A percentile compares a stretch with the other conserved stretches of the same genome.
Evolutionary conservation across 2,888 invertebrate genomes (phyloP).

Genomic region (Amorpha juglandis): DNA sequence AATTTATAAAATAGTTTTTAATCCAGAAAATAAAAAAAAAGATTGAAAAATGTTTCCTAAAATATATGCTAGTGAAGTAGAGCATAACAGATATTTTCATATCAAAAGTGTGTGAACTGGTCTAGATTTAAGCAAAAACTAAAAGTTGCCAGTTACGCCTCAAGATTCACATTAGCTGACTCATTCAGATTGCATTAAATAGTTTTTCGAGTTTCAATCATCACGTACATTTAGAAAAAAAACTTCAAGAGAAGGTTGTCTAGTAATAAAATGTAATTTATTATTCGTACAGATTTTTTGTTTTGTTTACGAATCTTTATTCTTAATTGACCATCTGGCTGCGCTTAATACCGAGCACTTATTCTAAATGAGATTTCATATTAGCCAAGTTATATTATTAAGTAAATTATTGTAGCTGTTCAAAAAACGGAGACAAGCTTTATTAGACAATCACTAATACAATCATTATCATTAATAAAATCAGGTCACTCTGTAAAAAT

Average conservation of each 20-base stretch:
- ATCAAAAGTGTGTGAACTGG: conserved; percentile 10
- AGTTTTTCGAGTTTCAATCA: conserved; percentile 7
- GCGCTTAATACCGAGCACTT: not conserved
- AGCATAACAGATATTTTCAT: not conserved
- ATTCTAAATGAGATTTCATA: not conserved
- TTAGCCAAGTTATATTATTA: not conserved
- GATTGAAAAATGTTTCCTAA: too few relatives aligned
- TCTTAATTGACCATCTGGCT: not conserved
- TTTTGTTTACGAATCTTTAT: not conserved
- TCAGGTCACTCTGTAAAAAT: too few relatives aligned
- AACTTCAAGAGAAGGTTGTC: not conserved
- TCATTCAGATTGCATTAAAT: conserved; percentile 9
- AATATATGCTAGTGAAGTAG: too few relatives aligned
- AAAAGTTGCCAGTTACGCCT: not conserved
- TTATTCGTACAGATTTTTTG: not conserved
- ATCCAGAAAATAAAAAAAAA: too few relatives aligned
- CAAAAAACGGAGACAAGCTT: not conserved
- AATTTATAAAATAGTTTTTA: too few relatives aligned
- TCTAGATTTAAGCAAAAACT: not conserved
- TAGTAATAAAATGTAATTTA: not conserved
- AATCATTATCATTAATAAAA: too few relatives aligned
- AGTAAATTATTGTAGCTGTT: not conserved
- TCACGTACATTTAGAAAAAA: conserved; percentile 5
- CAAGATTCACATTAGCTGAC: not conserved
- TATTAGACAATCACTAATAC: too few relatives aligned